phyloP scores from a whole-genome alignment of 2,113 vertebrate genomes.

The Labrus mixtus region DNA sequence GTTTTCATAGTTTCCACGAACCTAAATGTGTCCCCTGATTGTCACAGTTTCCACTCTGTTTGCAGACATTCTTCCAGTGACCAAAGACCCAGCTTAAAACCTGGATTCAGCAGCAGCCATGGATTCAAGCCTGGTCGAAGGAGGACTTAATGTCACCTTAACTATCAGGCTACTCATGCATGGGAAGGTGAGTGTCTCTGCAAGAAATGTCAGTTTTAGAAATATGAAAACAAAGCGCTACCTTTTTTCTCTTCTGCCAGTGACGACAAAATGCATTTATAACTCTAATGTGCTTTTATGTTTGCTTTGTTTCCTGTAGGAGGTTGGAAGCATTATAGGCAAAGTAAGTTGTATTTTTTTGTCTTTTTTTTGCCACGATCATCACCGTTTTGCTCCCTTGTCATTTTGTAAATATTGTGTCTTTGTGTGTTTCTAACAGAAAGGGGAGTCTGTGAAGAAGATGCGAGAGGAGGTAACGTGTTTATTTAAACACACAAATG shows the following conservation, averaged over 20 bases:
- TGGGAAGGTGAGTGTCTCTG: slow-evolving; percentile 87
- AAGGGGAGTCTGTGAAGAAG: slow-evolving; percentile 98
- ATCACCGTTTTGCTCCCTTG: background rate
- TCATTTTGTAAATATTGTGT: slow-evolving; percentile 42
- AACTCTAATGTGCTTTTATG: background rate
- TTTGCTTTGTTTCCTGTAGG: slow-evolving; percentile 63
- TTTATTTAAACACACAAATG: background rate
- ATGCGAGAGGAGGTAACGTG: slow-evolving; percentile 95
- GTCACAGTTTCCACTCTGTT: slow-evolving; percentile 22
- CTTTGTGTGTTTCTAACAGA: slow-evolving; percentile 79
- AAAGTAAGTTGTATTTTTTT: slow-evolving; percentile 77
- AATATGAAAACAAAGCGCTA: background rate
- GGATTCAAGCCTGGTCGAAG: slow-evolving; percentile 98
- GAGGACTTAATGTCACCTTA: slow-evolving; percentile 98
- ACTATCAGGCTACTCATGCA: slow-evolving; percentile 99
- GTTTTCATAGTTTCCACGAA: slow-evolving; percentile 32
- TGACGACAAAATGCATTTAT: background rate
- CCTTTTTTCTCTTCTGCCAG: background rate
- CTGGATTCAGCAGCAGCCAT: slow-evolving; percentile 82
- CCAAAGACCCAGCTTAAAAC: slow-evolving; percentile 74
- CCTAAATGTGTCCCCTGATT: slow-evolving; percentile 21
- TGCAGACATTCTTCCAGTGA: slow-evolving; percentile 70
- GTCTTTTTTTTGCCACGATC: background rate
- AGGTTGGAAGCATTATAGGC: slow-evolving; percentile 89
- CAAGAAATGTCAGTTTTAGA: background rate